A percentile compares a stretch with the other conserved stretches of the same genome.
Evolutionary conservation across 2,888 invertebrate genomes (phyloP).

Genomic region (Drosophila siamana): DNA sequence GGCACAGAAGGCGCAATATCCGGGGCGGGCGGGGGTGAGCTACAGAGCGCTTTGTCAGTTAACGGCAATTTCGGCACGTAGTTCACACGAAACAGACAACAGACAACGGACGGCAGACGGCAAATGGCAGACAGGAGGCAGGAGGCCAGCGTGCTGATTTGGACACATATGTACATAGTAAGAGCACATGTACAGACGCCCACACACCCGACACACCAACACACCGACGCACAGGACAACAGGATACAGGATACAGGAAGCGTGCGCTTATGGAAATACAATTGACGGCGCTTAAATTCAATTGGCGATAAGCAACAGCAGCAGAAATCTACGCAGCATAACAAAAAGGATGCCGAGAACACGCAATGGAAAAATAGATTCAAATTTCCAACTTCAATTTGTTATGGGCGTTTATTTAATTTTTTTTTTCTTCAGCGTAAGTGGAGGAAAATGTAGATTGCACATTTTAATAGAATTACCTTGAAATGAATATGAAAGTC

Average conservation of each 20-base stretch:
- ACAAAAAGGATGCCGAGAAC: not conserved
- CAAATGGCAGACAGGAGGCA: not conserved
- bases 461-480: too few species aligned
- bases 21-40: slow-evolving; percentile 1
- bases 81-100: slow-evolving; percentile 37
- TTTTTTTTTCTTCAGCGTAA: too few species aligned
- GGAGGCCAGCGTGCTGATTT: slow-evolving; percentile 50
- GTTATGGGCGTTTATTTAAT: not conserved
- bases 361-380: slow-evolving; percentile 17
- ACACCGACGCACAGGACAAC: not conserved
- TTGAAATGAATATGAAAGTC: not conserved
- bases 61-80: slow-evolving; percentile 65
- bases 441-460: too few species aligned
- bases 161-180: slow-evolving; percentile 27
- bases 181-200: not conserved
- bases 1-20: slow-evolving; percentile 15
- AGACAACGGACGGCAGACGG: too few species aligned
- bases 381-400: not conserved
- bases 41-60: slow-evolving; percentile 39
- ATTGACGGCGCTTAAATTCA: slow-evolving; percentile 60
- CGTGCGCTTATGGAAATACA: slow-evolving; percentile 57
- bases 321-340: not conserved
- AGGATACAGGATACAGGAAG: slow-evolving; percentile 52
- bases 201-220: not conserved
- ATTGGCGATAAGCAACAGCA: slow-evolving; percentile 37